A percentile compares a stretch with the other conserved stretches of the same genome.
Evolutionary conservation across 2,888 invertebrate species (phyloP).

Genomic region (Megaustenia siamemsis): DNA sequence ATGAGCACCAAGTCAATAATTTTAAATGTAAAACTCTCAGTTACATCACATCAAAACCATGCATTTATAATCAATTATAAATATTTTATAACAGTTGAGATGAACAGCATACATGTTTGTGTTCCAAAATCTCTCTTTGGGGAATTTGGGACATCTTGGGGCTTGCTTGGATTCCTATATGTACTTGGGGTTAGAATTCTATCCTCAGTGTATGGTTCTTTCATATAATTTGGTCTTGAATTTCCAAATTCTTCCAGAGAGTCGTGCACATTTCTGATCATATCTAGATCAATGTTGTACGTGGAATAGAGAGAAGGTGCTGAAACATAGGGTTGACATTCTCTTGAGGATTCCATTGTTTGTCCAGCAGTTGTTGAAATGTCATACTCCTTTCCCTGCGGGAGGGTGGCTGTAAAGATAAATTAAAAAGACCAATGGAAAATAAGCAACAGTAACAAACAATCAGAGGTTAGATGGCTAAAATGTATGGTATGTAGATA

Average conservation of each 20-base stretch:
- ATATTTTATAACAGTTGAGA: not conserved
- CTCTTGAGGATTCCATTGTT: not conserved
- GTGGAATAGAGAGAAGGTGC: not conserved
- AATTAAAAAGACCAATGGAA: too few relatives aligned
- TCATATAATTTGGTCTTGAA: constrained; percentile 32
- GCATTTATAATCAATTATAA: not conserved
- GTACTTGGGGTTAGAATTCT: constrained; percentile 84
- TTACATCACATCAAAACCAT: too few relatives aligned
- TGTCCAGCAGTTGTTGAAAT: constrained; percentile 4
- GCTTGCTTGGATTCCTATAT: constrained; percentile 71
- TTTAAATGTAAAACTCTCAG: too few relatives aligned
- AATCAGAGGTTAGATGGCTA: too few relatives aligned
- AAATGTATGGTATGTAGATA: too few relatives aligned
- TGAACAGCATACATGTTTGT: constrained; percentile 68
- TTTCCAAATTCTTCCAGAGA: not conserved
- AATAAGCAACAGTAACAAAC: too few relatives aligned
- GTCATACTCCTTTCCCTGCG: constrained; percentile 40
- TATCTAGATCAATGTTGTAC: not conserved
- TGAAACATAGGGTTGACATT: not conserved
- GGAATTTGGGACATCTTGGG: constrained; percentile 61
- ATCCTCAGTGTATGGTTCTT: constrained; percentile 73
- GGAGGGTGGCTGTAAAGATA: constrained; percentile 18
- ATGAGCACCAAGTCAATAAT: too few relatives aligned
- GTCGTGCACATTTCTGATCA: not conserved
- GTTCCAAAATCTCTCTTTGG: constrained; percentile 75